phyloP scores from a whole-genome alignment of 2,888 invertebrate genomes.

The Morpho helenor region DNA sequence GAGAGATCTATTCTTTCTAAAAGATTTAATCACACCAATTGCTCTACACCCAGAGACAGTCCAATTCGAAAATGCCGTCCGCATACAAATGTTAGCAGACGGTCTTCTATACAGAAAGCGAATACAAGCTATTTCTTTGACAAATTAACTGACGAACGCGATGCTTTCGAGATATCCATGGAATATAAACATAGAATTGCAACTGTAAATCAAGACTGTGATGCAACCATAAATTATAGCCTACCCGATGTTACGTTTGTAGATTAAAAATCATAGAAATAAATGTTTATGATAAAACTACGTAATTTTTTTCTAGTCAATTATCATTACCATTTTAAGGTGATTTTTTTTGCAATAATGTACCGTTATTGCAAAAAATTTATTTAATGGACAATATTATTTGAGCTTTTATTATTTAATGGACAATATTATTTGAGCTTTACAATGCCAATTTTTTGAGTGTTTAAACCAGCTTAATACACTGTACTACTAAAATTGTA shows the following conservation, averaged over 20 bases:
- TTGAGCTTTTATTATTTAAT: no score
- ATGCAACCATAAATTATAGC: constrained; percentile 56
- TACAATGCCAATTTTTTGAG: no score
- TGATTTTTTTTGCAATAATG: no score
- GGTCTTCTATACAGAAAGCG: constrained; percentile 38
- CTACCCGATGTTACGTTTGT: constrained; percentile 52
- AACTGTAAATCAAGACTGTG: constrained; percentile 39
- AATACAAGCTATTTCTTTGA: constrained; percentile 78
- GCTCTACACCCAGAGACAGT: constrained; percentile 62
- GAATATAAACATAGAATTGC: constrained; percentile 53
- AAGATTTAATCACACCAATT: constrained; percentile 47
- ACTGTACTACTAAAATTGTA: no score
- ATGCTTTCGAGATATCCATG: constrained; percentile 81
- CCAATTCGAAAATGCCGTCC: constrained; percentile 36
- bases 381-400: no score
- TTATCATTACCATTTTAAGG: no score
- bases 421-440: no score
- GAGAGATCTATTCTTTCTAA: constrained; percentile 38
- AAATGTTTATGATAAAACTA: neutral
- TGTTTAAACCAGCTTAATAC: no score
- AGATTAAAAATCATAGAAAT: neutral
- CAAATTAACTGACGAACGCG: constrained; percentile 64
- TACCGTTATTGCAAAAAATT: no score
- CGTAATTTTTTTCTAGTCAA: no score
- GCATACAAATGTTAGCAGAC: constrained; percentile 35